Conservation (phyloP, 1,140 invertebrate genomes). For the Brachionus angularis region DNA sequence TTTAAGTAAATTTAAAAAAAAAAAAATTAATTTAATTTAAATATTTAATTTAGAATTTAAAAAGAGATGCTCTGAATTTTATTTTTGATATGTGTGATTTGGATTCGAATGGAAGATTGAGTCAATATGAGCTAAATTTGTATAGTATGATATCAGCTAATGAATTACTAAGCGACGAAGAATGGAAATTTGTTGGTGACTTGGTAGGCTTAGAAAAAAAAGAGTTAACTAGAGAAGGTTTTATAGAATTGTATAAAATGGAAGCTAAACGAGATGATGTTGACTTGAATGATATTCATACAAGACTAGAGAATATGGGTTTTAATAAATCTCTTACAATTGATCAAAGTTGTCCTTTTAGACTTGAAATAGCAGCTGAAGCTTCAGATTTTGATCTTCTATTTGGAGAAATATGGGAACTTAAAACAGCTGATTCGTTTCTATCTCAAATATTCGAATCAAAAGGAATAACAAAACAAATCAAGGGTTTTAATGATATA, state of each 20-base stretch:
- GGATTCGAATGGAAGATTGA: conserved; percentile 36
- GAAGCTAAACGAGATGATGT: conserved; percentile 5
- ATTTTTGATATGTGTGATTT: conserved; percentile 40
- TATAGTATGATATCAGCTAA: conserved; percentile 5
- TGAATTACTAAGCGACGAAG: not conserved
- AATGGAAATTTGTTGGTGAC: conserved; percentile 27
- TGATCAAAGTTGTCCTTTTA: conserved; percentile 34
- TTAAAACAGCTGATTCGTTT: conserved; percentile 5
- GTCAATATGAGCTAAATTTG: conserved; percentile 34
- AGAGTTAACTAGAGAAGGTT: conserved; percentile 19
- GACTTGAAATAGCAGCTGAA: not conserved
- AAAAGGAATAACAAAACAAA: not conserved
- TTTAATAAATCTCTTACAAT: conserved; percentile 29
- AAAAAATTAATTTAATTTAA: not conserved
- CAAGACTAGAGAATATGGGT: conserved; percentile 3
- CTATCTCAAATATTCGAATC: conserved; percentile 8
- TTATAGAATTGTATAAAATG: conserved; percentile 7
- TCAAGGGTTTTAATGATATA: not conserved
- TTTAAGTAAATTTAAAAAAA: not conserved
- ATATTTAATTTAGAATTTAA: not conserved
- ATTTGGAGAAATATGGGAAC: conserved; percentile 25
- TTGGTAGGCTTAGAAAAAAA: conserved; percentile 29
- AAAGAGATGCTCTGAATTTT: conserved; percentile 21
- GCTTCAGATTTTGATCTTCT: not conserved
- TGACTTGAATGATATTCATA: not conserved